Evolutionary conservation across 2,113 vertebrate genomes (phyloP), one percentile per base, ranked within the genome.

Genomic region (Aplodontia rufa): DNA sequence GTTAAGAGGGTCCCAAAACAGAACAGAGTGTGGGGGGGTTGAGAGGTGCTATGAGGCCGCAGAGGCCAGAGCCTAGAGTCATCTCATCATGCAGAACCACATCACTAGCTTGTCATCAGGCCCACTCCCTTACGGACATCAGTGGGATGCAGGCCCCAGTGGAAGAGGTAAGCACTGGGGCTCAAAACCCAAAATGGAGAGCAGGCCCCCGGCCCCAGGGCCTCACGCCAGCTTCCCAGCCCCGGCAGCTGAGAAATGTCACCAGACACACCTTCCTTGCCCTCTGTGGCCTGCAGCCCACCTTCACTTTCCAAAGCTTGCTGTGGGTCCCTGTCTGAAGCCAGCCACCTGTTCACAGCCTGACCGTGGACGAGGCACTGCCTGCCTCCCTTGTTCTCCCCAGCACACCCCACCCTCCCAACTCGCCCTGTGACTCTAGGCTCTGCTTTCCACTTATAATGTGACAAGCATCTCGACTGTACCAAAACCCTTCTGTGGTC

Each of bases 71-170:
- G 49, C 30, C 79, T 22, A 19, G 32, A 24, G 37, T 81, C 8
- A 12, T 40, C 35, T 19, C 53, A 12, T 1, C 16, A 28, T 1
- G 1, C 8, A 55, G 26, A 74, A 60, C 22, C 7, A 1, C 7
- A 49, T 42, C 78, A 42, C 7, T 8, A 24, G 76, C 45, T 49
- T 42, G 30, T 35, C 87, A 35, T 22, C 45, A 62, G 58, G 7
- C 2, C 53, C 28, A 13, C 32, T 24, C 47, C 76, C 19, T 3
- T 3, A 9, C 28, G 30, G 55, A 74, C 47, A 42, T 9, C 14
- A 17, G 4, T 0, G 35, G 40, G 32, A 45, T 0, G 2, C 12
- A 66, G 74, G 37, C 45, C 42, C 20, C 42, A 4, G 32, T n/a
- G n/a, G n/a, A n/a, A n/a, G n/a, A n/a, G n/a, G n/a, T n/a, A n/a